Evolutionary conservation across 2,888 invertebrate species (phyloP), one percentile per base, ranked within the genome.

Genomic region (Cerceris ruficornis): DNA sequence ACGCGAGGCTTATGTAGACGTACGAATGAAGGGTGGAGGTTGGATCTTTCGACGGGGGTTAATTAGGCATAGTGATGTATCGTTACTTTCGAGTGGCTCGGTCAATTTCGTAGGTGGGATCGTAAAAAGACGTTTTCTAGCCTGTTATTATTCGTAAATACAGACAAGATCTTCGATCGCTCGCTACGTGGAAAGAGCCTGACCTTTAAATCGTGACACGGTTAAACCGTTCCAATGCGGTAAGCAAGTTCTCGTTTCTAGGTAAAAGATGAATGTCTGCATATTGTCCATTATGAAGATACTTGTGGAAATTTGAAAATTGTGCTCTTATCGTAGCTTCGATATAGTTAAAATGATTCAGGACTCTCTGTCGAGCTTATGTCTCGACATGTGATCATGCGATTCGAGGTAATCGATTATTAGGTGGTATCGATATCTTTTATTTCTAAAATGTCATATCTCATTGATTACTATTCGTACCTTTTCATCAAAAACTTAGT

Each of bases 191-290:
- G 75, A 84, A 84, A 80, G 81, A 81, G 81, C 73, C 69, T 84
- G 84, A 84, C 83, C 84, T 84, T 84, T 84, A 71, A 77, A 75
- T 81, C 84, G 75, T 81, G 78, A 83, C 83, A 83, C 76, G 74
- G 74, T 83, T 83, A 83, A 78, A 74, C 65, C 69, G 28, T 55
- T 67, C 65, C 68, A 62, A 62, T 76, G 83, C 80, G 64, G 65
- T 54, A 52, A 74, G 71, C 67, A 46, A 67, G 61, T 59, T 57
- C 70, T 75, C 74, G 54, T 74, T 74, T 69, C 69, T 14, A 50
- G 43, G 69, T 43, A 70, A 68, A 59, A 64, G 74, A 69, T 72
- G 75, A 68, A 80, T 80, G 68, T 62, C 50, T 65, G 66, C 58
- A 67, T 15, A 62, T 52, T 41, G 59, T 57, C 54, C 43, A 28